Percentiles rank a stretch among this genome's conserved stretches.
Conservation (phyloP, 1,140 invertebrate species). For the Brachionus sp. region DNA sequence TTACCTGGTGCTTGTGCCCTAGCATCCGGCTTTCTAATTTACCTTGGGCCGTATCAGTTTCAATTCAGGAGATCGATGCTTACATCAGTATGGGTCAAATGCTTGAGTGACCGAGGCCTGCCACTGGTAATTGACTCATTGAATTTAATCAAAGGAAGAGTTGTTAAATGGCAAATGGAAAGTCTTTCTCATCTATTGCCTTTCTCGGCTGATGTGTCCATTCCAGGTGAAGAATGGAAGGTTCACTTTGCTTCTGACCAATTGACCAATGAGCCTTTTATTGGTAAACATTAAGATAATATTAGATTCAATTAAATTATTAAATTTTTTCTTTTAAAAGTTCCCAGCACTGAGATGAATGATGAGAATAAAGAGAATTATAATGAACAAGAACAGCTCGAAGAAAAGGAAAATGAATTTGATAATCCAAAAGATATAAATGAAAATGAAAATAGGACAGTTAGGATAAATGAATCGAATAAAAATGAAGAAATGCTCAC, state of each 20-base stretch:
- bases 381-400: not conserved
- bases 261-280: constrained; percentile 13
- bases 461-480: not conserved
- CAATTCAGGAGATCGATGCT: constrained; percentile 56
- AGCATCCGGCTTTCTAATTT: constrained; percentile 54
- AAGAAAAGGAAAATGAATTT: not conserved
- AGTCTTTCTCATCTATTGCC: constrained; percentile 44
- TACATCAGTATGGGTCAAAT: constrained; percentile 57
- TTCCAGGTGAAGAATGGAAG: constrained; percentile 46
- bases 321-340: not conserved
- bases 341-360: constrained; percentile 22
- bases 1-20: constrained; percentile 56
- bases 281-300: not conserved
- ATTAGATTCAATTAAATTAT: not conserved
- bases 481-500: not conserved
- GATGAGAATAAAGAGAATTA: not conserved
- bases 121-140: constrained; percentile 57
- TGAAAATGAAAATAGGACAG: not conserved
- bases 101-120: constrained; percentile 55
- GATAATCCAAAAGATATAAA: not conserved
- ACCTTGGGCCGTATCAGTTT: constrained; percentile 58
- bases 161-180: constrained; percentile 36
- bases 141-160: constrained; percentile 52
- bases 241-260: constrained; percentile 38
- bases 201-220: constrained; percentile 56